Evolutionary conservation across 2,888 invertebrate species (phyloP), one percentile per base, ranked within the genome.

Genomic region (Anaspis maculata): DNA sequence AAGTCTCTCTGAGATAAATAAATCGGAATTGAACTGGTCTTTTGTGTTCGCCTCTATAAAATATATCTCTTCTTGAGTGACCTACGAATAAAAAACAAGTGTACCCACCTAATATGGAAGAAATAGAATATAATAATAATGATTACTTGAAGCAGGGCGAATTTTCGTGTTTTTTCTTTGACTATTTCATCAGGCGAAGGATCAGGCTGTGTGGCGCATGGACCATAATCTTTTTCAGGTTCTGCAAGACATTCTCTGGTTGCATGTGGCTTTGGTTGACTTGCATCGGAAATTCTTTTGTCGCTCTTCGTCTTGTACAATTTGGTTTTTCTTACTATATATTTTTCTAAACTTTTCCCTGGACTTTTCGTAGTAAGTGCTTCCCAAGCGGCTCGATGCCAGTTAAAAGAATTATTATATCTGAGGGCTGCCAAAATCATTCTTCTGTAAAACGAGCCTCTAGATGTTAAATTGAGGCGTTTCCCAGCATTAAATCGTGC

Each of bases 391-490:
- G 6, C 11, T 5, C 25, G 25, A 10, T 24, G 25, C 25, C 25
- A 24, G 5, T 24, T 11, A 29, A 13, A 6, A 29, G 11, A 24
- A 22, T 23, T 14, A 12, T 32, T 13, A 13, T 29, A 19, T 12
- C 12, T 7, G 6, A 24, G 25, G 10, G 7, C 25, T 9, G 25
- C 25, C 25, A 24, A 10, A 24, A 9, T 5, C 25, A 24, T 24
- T 10, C 25, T 24, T 24, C 25, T 24, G 4, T 7, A 9, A 24
- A 9, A 24, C 7, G 25, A 24, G 4, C 25, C 25, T 10, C 25
- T 24, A 10, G 25, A 9, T 24, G 25, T 9, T 24, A 24, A 10
- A 24, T 24, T 24, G 4, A 24, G 7, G 6, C 25, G 7, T 24
- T 24, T 24, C 6, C 25, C 11, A 5, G 25, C 25, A 5, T 9